These are phyloP conservation scores for Vicugna pacos DNA, from an alignment of 2,113 vertebrate species.

Conservation along the genomic window DNA sequence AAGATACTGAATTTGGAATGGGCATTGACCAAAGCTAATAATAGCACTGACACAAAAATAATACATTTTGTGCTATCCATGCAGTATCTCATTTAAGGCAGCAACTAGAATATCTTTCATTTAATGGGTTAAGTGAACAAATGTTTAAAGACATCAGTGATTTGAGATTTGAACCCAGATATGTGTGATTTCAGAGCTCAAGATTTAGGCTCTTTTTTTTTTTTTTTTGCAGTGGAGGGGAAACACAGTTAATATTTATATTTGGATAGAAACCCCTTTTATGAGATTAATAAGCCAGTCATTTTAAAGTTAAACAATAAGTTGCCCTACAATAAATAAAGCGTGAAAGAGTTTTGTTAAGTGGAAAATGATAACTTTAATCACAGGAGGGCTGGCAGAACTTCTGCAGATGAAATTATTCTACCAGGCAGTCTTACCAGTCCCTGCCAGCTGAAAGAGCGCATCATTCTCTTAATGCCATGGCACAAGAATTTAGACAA, in stretches of 20 bases:
- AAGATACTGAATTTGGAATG: neutral
- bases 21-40: neutral
- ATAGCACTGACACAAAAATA: no score
- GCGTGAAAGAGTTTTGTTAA: neutral
- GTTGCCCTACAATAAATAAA: neutral
- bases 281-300: neutral
- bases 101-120: neutral
- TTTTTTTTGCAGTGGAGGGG: no score
- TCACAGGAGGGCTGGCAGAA: neutral
- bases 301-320: conserved; percentile 34
- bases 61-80: neutral
- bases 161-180: neutral
- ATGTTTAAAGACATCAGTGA: neutral
- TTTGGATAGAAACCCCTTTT: neutral
- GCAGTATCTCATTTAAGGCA: neutral
- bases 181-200: neutral
- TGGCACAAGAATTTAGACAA: neutral
- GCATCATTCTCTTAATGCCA: neutral
- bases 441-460: neutral
- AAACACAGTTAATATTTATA: neutral
- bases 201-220: neutral
- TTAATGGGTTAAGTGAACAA: neutral
- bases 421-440: neutral
- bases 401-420: neutral
- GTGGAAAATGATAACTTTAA: neutral